Percentiles rank a stretch among this genome's conserved stretches.
Evolutionary conservation across 2,888 invertebrate species (phyloP).

Genomic region (Philhelius pedissequus): DNA sequence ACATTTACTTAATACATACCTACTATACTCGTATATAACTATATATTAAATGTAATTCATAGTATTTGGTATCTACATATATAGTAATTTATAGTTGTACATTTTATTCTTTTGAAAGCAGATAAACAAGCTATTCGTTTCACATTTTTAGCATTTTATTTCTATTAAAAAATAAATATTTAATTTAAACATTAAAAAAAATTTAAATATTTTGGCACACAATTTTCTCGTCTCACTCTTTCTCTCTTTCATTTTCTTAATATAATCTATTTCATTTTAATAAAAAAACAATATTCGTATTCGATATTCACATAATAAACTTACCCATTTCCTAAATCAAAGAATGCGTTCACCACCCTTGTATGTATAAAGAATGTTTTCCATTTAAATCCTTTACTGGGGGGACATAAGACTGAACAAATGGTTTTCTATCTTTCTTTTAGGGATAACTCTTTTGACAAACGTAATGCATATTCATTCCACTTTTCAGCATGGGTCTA

Average conservation of each 20-base stretch:
- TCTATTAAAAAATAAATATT: background rate
- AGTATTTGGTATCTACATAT: conserved; percentile 48
- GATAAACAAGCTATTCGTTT: conserved; percentile 24
- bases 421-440: background rate
- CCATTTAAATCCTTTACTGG: background rate
- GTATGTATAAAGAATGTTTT: background rate
- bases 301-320: conserved; percentile 43
- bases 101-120: conserved; percentile 33
- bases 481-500: background rate
- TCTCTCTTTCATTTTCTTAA: background rate
- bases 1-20: conserved; percentile 40
- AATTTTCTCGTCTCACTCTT: conserved; percentile 5
- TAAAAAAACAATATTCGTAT: conserved; percentile 50
- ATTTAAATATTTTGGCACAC: conserved; percentile 47
- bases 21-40: conserved; percentile 45
- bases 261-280: conserved; percentile 5
- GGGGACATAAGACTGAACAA: background rate
- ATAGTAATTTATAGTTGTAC: conserved; percentile 64
- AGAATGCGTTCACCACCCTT: background rate
- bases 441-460: background rate
- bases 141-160: conserved; percentile 24
- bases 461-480: background rate
- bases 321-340: background rate
- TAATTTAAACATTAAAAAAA: background rate
- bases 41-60: conserved; percentile 52